These are phyloP conservation scores for Theristus sp. DNA, from an alignment of 2,888 invertebrate species.

Conservation along the genomic window DNA sequence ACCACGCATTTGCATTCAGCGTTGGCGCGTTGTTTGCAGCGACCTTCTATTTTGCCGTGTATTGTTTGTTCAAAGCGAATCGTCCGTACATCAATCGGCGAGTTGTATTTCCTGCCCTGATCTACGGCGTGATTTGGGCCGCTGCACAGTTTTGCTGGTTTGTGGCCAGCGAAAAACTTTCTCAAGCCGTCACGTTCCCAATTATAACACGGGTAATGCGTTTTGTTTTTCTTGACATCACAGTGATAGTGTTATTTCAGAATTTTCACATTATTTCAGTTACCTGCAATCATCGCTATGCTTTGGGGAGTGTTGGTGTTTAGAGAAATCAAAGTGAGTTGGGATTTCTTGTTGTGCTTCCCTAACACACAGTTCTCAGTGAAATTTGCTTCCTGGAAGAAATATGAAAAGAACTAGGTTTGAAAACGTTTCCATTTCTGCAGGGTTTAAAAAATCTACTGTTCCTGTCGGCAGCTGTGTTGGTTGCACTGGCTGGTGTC, in stretches of 20 bases:
- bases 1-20: constrained; percentile 32
- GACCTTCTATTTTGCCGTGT: constrained; percentile 27
- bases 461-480: too few species aligned
- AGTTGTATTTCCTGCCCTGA: constrained; percentile 29
- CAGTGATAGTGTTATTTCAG: too few species aligned
- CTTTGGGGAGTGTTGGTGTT: constrained; percentile 30
- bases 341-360: too few species aligned
- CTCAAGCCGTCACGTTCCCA: constrained; percentile 32
- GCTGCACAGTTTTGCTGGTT: constrained; percentile 30
- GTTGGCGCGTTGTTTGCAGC: constrained; percentile 27
- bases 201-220: constrained; percentile 33
- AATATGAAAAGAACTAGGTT: too few species aligned
- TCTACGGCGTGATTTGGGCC: constrained; percentile 32
- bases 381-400: too few species aligned
- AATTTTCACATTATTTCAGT: too few species aligned
- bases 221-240: too few species aligned
- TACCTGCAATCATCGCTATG: constrained; percentile 29
- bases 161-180: constrained; percentile 30
- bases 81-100: constrained; percentile 26
- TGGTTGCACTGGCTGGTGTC: too few species aligned
- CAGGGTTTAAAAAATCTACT: too few species aligned
- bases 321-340: constrained; percentile 31
- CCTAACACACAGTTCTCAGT: too few species aligned
- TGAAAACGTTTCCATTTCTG: too few species aligned
- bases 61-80: constrained; percentile 25